phyloP scores from a whole-genome alignment of 2,797 vertebrate genomes.

The Sciurus carolinensis region DNA sequence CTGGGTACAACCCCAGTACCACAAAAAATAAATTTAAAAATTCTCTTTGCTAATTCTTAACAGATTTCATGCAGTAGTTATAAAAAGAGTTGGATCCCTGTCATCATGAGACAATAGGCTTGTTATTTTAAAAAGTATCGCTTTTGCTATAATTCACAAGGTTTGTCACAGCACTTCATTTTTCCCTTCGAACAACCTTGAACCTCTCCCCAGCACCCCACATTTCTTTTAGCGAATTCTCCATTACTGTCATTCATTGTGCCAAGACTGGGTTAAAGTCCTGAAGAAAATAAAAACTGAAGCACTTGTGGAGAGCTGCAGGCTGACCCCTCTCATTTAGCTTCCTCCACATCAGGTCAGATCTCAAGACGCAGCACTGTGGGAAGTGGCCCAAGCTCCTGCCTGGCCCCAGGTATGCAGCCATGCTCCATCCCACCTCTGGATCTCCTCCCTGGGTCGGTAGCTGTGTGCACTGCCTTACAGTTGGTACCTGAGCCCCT shows the following conservation, averaged over 20 bases:
- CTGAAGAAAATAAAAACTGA: not conserved
- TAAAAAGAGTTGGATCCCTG: not conserved
- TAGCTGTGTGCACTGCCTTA: not conserved
- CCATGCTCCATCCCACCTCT: not conserved
- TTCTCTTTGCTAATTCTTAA: not conserved
- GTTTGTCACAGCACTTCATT: not conserved
- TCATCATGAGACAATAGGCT: not conserved
- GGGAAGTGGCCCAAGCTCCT: not conserved
- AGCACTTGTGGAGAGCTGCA: not conserved
- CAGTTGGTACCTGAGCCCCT: no score
- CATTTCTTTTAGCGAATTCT: not conserved
- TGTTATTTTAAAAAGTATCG: not conserved
- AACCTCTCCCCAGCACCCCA: not conserved
- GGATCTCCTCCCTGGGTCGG: not conserved
- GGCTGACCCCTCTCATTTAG: not conserved
- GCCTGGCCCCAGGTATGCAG: not conserved
- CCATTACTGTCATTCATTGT: not conserved
- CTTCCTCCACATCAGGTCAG: not conserved
- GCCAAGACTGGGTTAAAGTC: not conserved
- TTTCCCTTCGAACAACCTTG: not conserved
- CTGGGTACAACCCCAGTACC: no score
- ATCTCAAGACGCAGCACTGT: not conserved
- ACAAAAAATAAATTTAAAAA: no score
- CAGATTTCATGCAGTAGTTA: not conserved
- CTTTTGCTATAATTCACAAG: not conserved